Evolutionary conservation across 2,797 vertebrate genomes (phyloP).

Genomic region (Anguilla obscura): DNA sequence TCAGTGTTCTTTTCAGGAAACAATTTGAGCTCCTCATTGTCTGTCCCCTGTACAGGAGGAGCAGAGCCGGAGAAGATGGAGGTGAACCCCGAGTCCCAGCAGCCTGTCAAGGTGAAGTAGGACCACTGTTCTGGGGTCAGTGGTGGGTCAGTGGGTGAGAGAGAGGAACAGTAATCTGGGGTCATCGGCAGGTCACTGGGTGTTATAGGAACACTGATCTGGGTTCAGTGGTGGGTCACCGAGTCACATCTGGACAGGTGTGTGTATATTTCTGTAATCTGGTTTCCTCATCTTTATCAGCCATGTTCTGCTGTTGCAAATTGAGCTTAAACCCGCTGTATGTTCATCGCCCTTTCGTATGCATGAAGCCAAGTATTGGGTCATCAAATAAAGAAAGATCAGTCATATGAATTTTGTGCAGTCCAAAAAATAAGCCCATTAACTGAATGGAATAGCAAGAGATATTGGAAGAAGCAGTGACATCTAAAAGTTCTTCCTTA

Average conservation of each 20-base stretch:
- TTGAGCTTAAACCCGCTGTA: not conserved
- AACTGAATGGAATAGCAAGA: not conserved
- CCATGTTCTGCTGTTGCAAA: not conserved
- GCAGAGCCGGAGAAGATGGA: conserved; percentile 82
- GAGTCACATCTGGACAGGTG: not conserved
- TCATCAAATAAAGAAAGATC: not conserved
- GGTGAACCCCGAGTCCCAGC: conserved; percentile 67
- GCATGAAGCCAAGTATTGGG: not conserved
- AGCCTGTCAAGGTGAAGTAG: conserved; percentile 76
- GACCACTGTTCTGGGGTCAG: not conserved
- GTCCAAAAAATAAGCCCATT: not conserved
- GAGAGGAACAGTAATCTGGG: not conserved
- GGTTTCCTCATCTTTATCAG: not conserved
- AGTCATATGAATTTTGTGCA: not conserved
- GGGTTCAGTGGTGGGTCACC: not conserved
- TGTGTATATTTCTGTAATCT: not conserved
- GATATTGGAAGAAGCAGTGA: not conserved
- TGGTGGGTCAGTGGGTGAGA: not conserved
- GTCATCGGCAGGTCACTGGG: not conserved
- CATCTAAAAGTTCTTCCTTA: not conserved
- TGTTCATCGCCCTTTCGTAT: not conserved
- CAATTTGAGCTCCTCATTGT: not conserved
- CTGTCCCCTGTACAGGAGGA: conserved; percentile 47
- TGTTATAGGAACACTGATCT: not conserved
- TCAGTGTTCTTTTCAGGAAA: not conserved